Conservation (phyloP, 2,797 vertebrate genomes). For the Tamandua tetradactyla region DNA sequence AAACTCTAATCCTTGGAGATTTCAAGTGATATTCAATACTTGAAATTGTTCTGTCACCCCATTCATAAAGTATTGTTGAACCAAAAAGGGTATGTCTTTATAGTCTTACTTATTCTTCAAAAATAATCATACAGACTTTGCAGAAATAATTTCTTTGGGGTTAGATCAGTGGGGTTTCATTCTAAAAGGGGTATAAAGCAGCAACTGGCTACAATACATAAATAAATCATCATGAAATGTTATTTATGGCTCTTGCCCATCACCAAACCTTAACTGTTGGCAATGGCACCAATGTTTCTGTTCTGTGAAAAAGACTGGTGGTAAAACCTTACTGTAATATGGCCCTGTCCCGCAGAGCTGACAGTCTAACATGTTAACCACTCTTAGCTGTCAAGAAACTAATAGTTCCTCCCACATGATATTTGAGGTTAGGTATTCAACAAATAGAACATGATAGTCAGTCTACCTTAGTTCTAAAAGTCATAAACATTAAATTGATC, state of each 20-base stretch:
- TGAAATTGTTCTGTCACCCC: background rate
- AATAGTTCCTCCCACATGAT: background rate
- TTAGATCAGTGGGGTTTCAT: constrained; percentile 8
- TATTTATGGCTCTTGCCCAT: background rate
- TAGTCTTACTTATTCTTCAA: background rate
- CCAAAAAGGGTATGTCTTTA: constrained; percentile 23
- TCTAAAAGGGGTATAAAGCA: background rate
- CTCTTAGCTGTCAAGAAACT: background rate
- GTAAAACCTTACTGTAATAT: background rate
- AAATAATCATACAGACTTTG: constrained; percentile 30
- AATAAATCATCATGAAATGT: background rate
- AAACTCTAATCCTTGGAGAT: background rate
- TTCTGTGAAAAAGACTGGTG: background rate
- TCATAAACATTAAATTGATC: background rate
- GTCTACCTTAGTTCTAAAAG: background rate
- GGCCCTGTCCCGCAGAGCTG: background rate
- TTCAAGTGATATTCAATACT: background rate
- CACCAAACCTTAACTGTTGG: background rate
- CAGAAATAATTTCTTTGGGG: constrained; percentile 28
- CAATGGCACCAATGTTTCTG: background rate
- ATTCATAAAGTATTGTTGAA: constrained; percentile 37
- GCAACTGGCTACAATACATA: background rate
- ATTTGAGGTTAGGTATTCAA: background rate
- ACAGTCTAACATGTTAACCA: background rate
- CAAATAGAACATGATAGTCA: background rate